Evolutionary conservation across 2,888 invertebrate species (phyloP).

Genomic region (Serrognathus titanus): DNA sequence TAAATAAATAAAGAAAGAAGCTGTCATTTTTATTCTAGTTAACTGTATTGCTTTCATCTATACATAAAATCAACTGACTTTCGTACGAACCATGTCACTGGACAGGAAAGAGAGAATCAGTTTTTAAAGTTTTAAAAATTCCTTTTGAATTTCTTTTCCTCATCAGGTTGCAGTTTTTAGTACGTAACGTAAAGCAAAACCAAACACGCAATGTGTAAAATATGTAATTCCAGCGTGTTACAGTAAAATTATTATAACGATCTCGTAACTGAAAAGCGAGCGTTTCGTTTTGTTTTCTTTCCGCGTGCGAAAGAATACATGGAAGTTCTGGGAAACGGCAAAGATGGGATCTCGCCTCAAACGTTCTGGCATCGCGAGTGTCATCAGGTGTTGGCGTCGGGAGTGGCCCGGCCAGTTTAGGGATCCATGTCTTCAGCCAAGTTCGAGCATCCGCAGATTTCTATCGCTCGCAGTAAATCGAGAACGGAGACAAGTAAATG

Average conservation of each 20-base stretch:
- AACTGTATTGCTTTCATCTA: no score
- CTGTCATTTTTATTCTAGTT: no score
- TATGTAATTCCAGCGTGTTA: no score
- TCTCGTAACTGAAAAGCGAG: neutral
- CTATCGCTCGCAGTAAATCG: constrained; percentile 46
- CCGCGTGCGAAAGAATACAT: neutral
- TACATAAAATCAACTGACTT: no score
- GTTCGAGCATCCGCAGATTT: constrained; percentile 37
- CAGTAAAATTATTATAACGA: neutral
- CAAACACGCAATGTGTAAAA: no score
- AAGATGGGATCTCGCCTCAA: constrained; percentile 19
- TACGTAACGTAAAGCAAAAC: no score
- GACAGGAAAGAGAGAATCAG: no score
- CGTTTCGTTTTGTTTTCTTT: neutral
- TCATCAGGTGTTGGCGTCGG: constrained; percentile 28
- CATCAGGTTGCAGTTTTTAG: no score
- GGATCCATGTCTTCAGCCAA: constrained; percentile 27
- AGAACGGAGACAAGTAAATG: constrained; percentile 28
- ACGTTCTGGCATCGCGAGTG: constrained; percentile 22
- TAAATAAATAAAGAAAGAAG: no score
- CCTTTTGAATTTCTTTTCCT: no score
- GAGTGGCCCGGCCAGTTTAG: constrained; percentile 24
- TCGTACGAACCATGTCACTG: no score
- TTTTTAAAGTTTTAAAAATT: no score
- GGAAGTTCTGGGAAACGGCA: constrained; percentile 1